phyloP scores from a whole-genome alignment of 2,888 invertebrate genomes.

The Lasiommata megera region DNA sequence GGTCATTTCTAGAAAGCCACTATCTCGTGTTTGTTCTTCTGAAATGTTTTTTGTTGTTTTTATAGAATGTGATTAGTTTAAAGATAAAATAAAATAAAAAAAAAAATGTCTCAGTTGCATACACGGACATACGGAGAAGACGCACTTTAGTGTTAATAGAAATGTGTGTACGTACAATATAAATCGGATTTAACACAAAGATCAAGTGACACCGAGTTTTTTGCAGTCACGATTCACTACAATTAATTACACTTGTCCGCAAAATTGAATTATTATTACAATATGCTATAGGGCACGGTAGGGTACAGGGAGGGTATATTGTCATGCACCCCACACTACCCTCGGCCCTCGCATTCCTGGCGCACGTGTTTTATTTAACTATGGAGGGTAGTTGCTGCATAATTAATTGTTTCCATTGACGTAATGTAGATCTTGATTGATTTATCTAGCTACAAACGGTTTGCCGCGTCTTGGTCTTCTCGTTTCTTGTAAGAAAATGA shows the following conservation, averaged over 20 bases:
- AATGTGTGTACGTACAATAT: neutral
- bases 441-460: constrained; percentile 10
- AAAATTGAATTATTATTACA: constrained; percentile 61
- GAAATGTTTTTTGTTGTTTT: no score
- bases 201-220: constrained; percentile 37
- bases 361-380: constrained; percentile 60
- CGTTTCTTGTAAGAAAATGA: no score
- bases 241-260: constrained; percentile 44
- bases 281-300: constrained; percentile 43
- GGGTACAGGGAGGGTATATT: constrained; percentile 37
- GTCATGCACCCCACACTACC: constrained; percentile 47
- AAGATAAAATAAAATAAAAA: no score
- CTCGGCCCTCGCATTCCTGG: constrained; percentile 38
- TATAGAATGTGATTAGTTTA: no score
- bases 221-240: constrained; percentile 37
- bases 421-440: constrained; percentile 34
- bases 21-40: no score
- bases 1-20: no score
- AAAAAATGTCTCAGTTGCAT: no score
- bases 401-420: constrained; percentile 41
- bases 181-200: constrained; percentile 3
- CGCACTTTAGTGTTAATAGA: no score
- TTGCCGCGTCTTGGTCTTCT: no score
- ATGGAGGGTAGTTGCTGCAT: constrained; percentile 36
- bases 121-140: no score